Percentiles rank a stretch among this genome's conserved stretches.
Evolutionary conservation across 2,113 vertebrate genomes (phyloP).

Genomic region (Cettia cetti): DNA sequence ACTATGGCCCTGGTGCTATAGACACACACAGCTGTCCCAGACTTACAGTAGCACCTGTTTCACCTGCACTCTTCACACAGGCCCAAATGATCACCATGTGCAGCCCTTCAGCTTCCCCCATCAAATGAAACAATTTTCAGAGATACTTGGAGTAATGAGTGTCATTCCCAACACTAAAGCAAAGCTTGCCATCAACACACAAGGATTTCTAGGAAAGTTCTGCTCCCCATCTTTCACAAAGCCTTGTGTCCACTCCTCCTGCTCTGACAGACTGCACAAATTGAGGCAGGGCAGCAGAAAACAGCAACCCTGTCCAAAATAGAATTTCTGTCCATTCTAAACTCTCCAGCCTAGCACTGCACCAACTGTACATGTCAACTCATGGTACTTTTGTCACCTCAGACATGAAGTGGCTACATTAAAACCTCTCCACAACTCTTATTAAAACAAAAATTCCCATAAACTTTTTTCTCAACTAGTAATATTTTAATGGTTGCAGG

Average conservation of each 20-base stretch:
- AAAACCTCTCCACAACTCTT: background rate
- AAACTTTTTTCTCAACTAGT: background rate
- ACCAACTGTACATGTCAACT: fast-evolving
- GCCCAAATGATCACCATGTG: background rate
- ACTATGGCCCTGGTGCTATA: fast-evolving
- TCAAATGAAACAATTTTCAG: background rate
- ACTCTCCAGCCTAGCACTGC: background rate
- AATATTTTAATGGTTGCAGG: background rate
- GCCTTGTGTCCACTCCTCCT: background rate
- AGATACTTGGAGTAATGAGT: background rate
- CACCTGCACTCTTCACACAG: background rate
- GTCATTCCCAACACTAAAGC: background rate
- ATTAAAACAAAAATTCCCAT: background rate
- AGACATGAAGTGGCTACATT: background rate
- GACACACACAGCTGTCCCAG: background rate
- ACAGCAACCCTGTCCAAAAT: background rate
- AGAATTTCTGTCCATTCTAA: background rate
- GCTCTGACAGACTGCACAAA: background rate
- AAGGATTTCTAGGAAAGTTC: background rate
- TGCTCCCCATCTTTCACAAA: background rate
- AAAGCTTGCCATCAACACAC: background rate
- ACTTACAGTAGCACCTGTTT: background rate
- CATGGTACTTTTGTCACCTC: background rate
- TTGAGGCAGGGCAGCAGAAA: background rate
- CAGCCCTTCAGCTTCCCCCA: background rate